phyloP scores from a whole-genome alignment of 2,797 vertebrate species.

The Tenualosa thibaudeaui region DNA sequence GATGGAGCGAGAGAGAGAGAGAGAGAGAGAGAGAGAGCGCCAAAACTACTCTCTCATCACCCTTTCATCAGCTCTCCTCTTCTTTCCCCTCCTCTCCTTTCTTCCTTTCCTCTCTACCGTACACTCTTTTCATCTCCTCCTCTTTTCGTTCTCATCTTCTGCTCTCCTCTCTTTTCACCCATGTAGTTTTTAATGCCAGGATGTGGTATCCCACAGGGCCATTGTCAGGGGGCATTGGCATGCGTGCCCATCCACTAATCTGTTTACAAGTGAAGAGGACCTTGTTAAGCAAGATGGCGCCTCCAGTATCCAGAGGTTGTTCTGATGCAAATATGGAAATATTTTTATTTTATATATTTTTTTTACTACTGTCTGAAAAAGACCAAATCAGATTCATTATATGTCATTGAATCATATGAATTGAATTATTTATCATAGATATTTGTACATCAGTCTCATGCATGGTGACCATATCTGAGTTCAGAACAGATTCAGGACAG shows the following conservation, averaged over 20 bases:
- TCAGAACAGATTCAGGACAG: background rate
- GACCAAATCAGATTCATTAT: too few species aligned
- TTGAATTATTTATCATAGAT: background rate
- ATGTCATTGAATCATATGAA: too few species aligned
- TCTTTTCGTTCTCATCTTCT: background rate
- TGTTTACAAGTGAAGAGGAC: background rate
- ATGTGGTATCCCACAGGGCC: background rate
- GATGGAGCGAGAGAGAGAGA: slow-evolving; percentile 27
- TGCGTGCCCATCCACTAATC: background rate
- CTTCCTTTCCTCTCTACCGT: background rate
- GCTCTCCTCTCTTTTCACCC: background rate
- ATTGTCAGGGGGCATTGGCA: background rate
- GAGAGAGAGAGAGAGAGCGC: background rate
- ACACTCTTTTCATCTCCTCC: background rate
- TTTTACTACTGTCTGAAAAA: too few species aligned
- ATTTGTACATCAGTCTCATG: background rate
- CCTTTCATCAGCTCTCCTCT: background rate
- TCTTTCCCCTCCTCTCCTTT: background rate
- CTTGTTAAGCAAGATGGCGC: background rate
- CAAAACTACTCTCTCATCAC: background rate
- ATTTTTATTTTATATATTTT: too few species aligned
- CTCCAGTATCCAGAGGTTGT: background rate
- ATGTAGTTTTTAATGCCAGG: background rate
- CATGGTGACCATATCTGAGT: background rate
- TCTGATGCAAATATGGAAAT: background rate